Evolutionary conservation across 2,113 vertebrate species (phyloP), one percentile per base, ranked within the genome.

Genomic region (Mormyrus lacerda): DNA sequence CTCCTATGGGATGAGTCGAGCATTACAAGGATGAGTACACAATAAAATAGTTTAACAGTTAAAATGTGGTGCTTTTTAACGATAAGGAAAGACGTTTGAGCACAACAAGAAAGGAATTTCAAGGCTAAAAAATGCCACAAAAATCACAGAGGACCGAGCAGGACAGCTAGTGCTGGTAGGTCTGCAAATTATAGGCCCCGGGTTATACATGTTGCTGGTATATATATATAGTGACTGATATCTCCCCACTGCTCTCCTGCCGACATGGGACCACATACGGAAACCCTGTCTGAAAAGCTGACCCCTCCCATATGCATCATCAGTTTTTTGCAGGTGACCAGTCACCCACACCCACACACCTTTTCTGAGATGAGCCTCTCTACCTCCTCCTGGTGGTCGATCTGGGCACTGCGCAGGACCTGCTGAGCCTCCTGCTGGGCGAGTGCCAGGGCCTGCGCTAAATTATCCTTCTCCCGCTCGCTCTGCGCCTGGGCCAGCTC

Each of bases 301-400:
- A 35, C 11, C 65, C 65, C 65, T 13, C 31, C 10, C 65, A 73
- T 73, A 35, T 11, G 3, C 65, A 35, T 31, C 4, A 35, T 13
- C 31, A 0, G n/a, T 15, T 27, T 27, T 31, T 73, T 31, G 27
- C 65, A 35, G 65, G 65, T 27, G 27, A 35, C 11, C n/a, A 73
- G 65, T 61, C 61, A 4, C 27, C 61, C 50, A 31, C 31, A 8
- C 9, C 31, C 31, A 7, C 91, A 90, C 86, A 98, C 98, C 95
- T 98, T 98, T 89, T 98, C 96, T 0, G 65, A 90, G 91, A 95
- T 92, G 11, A 99, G 96, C 2, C 93, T 94, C 90, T 97, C 94
- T 15, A 96, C 51, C 79, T 98, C 97, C 35, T 96, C 95, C 76
- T 96, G 96, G 3, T 98, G 96, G 0, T 96, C 95, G 0, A 93